These are phyloP conservation scores for Eupeodes corollae DNA, from an alignment of 1,140 invertebrate species.

Conservation along the genomic window DNA sequence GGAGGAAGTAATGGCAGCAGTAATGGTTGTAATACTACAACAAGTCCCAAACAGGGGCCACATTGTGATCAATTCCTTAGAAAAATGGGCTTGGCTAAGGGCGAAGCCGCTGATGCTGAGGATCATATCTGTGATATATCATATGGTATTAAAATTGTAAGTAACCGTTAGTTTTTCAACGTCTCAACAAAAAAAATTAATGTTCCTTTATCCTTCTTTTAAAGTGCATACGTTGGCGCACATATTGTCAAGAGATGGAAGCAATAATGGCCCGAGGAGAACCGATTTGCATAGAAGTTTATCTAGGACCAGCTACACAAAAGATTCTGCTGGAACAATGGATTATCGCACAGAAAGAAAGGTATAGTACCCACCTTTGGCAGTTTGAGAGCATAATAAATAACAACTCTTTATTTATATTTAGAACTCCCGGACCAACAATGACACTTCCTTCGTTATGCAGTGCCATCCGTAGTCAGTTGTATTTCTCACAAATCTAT, in stretches of 20 bases:
- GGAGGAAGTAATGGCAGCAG: slow-evolving; percentile 4
- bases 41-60: slow-evolving; percentile 31
- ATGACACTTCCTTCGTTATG: slow-evolving; percentile 62
- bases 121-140: slow-evolving; percentile 38
- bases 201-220: too few relatives aligned
- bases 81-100: slow-evolving; percentile 35
- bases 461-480: slow-evolving; percentile 84
- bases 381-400: too few relatives aligned
- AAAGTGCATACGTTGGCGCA: slow-evolving; percentile 34
- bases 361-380: too few relatives aligned
- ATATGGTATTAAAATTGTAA: slow-evolving; percentile 35
- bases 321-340: slow-evolving; percentile 35
- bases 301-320: slow-evolving; percentile 32
- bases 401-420: neutral
- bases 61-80: slow-evolving; percentile 38
- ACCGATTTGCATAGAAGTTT: slow-evolving; percentile 35
- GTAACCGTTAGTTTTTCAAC: slow-evolving; percentile 6
- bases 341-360: slow-evolving; percentile 32
- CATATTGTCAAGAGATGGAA: slow-evolving; percentile 30
- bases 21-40: slow-evolving; percentile 4
- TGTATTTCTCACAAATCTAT: slow-evolving; percentile 93
- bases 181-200: too few relatives aligned
- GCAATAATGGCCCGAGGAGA: slow-evolving; percentile 28
- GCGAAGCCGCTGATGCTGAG: slow-evolving; percentile 27
- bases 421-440: slow-evolving; percentile 39